Conservation (phyloP, 2,888 invertebrate species). For the Lobophora halterata region DNA sequence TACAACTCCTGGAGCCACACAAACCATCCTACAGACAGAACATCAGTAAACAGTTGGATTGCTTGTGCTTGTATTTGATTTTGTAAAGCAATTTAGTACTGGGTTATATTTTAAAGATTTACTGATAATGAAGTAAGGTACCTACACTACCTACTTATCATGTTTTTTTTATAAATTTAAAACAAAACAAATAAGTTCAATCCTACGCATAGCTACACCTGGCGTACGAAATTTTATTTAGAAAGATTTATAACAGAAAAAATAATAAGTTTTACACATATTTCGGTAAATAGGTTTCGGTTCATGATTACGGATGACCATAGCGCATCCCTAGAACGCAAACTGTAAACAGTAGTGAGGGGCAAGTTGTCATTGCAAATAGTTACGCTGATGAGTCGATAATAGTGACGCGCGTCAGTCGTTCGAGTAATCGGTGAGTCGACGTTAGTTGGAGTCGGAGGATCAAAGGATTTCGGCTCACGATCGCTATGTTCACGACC, state of each 20-base stretch:
- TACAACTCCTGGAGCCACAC: constrained; percentile 13
- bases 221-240: no score
- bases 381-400: constrained; percentile 50
- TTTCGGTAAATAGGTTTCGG: not conserved
- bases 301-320: constrained; percentile 24
- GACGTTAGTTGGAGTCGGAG: constrained; percentile 67
- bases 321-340: constrained; percentile 21
- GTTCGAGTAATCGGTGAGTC: constrained; percentile 37
- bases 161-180: no score
- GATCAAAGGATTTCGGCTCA: constrained; percentile 68
- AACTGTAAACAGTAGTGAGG: constrained; percentile 27
- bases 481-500: constrained; percentile 64
- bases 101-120: no score
- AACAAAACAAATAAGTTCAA: no score
- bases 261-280: no score
- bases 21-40: constrained; percentile 7
- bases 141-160: no score
- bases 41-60: constrained; percentile 12
- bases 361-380: constrained; percentile 47
- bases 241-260: no score
- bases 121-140: no score
- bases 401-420: constrained; percentile 36
- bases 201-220: no score
- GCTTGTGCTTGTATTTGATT: no score
- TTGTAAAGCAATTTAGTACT: no score